Evolutionary conservation across 2,113 vertebrate genomes (phyloP), one percentile per base, ranked within the genome.

Genomic region (Caloenas nicobarica): DNA sequence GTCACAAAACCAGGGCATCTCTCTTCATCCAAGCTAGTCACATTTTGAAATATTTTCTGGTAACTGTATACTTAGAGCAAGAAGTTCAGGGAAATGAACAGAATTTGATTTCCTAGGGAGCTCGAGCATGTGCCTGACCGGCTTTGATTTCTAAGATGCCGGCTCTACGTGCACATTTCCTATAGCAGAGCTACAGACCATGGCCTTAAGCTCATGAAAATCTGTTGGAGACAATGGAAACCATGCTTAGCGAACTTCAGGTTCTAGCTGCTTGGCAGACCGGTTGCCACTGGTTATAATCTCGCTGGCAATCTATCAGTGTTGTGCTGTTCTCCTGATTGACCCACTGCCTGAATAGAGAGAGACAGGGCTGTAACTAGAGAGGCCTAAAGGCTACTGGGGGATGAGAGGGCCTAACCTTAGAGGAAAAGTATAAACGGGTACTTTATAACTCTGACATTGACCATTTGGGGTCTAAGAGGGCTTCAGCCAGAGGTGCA

Each of bases 21-120:
- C 36, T 83, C 86, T 77, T 88, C 76, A 78, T 68, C 72, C 86
- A 91, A 74, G 69, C 42, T 22, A 80, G 88, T 80, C 64, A 81
- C 61, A 78, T 95, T 93, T 96, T 88, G 93, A 93, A 96, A 95
- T 81, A n/a, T 89, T 92, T 95, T 95, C 90, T 6, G 42, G 89
- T 86, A 96, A 88, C 56, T 54, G 53, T n/a, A 42, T 25, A 54
- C 81, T 86, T 29, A 58, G 25, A 81, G 72, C 23, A 84, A 90
- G 64, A 73, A 91, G 24, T 95, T 89, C 91, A 81, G 69, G 83
- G 95, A 94, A 96, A 88, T 24, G 11, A 93, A 71, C 21, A 70
- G 46, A 77, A 78, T 54, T 71, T 31, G 13, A 88, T 61, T 88
- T 86, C 80, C 60, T 60, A 34, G 40, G 90, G 71, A 92, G 64